Percentiles rank a stretch among this genome's conserved stretches.
These are phyloP conservation scores for Meles meles DNA, from an alignment of 2,113 vertebrate genomes.

Conservation along the genomic window DNA sequence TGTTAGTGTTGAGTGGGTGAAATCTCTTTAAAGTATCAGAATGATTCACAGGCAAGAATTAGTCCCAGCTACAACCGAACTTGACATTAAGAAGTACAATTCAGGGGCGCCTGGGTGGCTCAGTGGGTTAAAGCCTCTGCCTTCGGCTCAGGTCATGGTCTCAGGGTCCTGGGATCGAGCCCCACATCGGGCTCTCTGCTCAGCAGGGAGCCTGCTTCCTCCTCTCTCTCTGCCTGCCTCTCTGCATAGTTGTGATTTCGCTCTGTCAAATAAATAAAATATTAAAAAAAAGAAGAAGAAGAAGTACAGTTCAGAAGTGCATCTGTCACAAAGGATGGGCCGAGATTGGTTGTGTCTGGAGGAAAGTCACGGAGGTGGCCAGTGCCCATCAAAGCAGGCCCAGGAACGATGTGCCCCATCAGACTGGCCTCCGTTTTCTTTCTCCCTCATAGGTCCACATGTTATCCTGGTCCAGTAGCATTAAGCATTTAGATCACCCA, in stretches of 20 bases:
- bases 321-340: background rate
- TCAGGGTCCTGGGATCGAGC: too few relatives aligned
- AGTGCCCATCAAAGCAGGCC: background rate
- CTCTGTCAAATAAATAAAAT: too few relatives aligned
- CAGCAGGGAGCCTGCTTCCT: too few relatives aligned
- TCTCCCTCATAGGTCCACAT: background rate
- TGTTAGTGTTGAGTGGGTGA: background rate
- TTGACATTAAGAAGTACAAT: background rate
- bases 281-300: too few relatives aligned
- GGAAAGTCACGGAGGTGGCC: background rate
- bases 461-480: background rate
- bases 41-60: slow-evolving; percentile 9
- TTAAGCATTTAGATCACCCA: background rate
- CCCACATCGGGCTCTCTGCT: too few relatives aligned
- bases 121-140: too few relatives aligned
- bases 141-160: too few relatives aligned
- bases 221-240: too few relatives aligned
- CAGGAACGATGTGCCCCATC: rapidly evolving
- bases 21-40: slow-evolving; percentile 24
- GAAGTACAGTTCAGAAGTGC: background rate
- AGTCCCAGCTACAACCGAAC: background rate
- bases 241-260: too few relatives aligned
- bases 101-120: too few relatives aligned
- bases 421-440: background rate
- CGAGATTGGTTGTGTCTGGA: background rate